phyloP scores from a whole-genome alignment of 2,888 invertebrate genomes.

The Drosophila mulleri region DNA sequence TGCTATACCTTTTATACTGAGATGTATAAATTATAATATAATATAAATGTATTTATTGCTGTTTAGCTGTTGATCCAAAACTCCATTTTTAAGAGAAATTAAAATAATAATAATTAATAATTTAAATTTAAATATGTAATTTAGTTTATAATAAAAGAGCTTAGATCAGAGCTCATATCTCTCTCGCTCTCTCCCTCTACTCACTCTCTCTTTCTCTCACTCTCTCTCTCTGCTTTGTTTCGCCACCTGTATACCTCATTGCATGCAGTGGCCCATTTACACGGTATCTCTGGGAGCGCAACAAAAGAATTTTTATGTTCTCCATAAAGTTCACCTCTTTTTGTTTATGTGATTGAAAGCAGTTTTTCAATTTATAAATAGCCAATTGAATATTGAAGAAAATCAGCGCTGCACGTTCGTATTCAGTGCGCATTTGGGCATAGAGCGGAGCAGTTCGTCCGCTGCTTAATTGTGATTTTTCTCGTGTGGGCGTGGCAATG shows the following conservation, averaged over 20 bases:
- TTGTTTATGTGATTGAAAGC: conserved; percentile 51
- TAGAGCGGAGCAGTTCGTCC: conserved; percentile 28
- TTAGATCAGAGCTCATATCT: no score
- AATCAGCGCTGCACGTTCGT: conserved; percentile 27
- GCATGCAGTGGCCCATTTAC: neutral
- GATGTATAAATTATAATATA: no score
- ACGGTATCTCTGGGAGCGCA: neutral
- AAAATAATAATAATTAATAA: no score
- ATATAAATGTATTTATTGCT: no score
- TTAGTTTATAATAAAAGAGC: no score
- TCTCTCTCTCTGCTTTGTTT: neutral
- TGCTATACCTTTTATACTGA: no score
- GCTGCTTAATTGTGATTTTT: neutral
- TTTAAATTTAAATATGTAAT: no score
- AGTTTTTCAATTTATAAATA: conserved; percentile 63
- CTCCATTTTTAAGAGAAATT: no score
- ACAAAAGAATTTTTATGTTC: conserved; percentile 4
- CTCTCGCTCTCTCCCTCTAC: neutral
- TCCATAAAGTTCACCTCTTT: conserved; percentile 28
- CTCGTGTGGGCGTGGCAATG: conserved; percentile 51
- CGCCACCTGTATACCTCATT: neutral
- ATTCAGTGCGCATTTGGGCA: conserved; percentile 64
- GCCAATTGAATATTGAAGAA: conserved; percentile 39
- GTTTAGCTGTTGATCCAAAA: no score
- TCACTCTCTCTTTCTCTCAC: neutral